Conservation (phyloP, 2,113 vertebrate species). For the Caranx ignobilis region DNA sequence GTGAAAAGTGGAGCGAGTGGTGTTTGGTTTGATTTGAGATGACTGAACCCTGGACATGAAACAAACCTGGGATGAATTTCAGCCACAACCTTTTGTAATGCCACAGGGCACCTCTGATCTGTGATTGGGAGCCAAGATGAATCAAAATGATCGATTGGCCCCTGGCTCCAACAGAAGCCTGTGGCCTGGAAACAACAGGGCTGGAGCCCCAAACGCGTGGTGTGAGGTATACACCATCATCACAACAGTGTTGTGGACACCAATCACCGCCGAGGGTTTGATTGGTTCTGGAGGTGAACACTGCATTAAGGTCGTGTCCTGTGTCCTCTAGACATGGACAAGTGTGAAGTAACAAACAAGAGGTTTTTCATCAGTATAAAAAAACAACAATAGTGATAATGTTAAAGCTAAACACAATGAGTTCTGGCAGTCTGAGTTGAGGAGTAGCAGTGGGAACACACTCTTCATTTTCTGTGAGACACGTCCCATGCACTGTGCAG, state of each 20-base stretch:
- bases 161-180: conserved; percentile 44
- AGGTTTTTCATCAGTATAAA: not conserved
- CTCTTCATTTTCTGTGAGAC: not conserved
- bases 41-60: conserved; percentile 42
- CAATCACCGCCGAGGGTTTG: conserved; percentile 44
- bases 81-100: conserved; percentile 72
- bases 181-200: conserved; percentile 66
- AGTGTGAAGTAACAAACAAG: not conserved
- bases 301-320: conserved; percentile 47
- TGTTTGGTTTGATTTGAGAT: conserved; percentile 20
- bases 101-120: conserved; percentile 76
- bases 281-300: conserved; percentile 51
- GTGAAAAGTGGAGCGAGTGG: not conserved
- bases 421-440: not conserved
- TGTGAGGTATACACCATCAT: not conserved
- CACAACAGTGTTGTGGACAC: not conserved
- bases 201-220: conserved; percentile 33
- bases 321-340: conserved; percentile 12
- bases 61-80: conserved; percentile 40
- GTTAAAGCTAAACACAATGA: not conserved
- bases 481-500: conserved; percentile 34
- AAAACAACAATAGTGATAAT: not conserved
- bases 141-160: conserved; percentile 79
- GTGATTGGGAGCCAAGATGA: conserved; percentile 77
- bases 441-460: conserved; percentile 27